Conservation (phyloP, 2,888 invertebrate genomes). For the Pasiphila rectangulata region DNA sequence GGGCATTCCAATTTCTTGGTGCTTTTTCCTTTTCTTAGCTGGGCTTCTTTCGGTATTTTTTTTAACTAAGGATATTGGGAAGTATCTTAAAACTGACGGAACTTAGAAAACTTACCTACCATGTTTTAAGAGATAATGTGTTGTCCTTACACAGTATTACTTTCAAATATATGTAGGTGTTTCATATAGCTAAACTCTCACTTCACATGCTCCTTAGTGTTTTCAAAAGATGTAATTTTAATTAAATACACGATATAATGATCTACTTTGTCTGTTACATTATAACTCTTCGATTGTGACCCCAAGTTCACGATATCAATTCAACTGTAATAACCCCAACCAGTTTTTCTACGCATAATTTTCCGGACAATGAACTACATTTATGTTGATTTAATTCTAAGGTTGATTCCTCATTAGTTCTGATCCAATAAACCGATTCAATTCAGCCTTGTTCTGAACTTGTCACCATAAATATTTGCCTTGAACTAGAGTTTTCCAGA, state of each 20-base stretch:
- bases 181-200: no score
- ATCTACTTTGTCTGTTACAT: not conserved
- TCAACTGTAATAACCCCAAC: constrained; percentile 11
- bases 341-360: constrained; percentile 17
- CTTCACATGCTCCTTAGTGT: no score
- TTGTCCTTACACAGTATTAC: no score
- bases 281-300: not conserved
- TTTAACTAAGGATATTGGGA: no score
- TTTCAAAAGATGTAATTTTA: no score
- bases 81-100: no score
- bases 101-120: no score
- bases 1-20: not conserved
- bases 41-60: no score
- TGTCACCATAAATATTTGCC: constrained; percentile 33
- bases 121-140: no score
- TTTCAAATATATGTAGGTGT: no score
- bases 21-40: not conserved
- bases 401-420: constrained; percentile 14
- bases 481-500: constrained; percentile 56
- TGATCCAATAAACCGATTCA: constrained; percentile 15
- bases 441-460: constrained; percentile 24
- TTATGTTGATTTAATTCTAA: constrained; percentile 12
- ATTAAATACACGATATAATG: no score
- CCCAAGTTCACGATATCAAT: constrained; percentile 7
- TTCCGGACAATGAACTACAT: constrained; percentile 18